Percentiles rank a stretch among this genome's conserved stretches.
These are phyloP conservation scores for Karalla daura DNA, from an alignment of 2,797 vertebrate species.

Conservation along the genomic window DNA sequence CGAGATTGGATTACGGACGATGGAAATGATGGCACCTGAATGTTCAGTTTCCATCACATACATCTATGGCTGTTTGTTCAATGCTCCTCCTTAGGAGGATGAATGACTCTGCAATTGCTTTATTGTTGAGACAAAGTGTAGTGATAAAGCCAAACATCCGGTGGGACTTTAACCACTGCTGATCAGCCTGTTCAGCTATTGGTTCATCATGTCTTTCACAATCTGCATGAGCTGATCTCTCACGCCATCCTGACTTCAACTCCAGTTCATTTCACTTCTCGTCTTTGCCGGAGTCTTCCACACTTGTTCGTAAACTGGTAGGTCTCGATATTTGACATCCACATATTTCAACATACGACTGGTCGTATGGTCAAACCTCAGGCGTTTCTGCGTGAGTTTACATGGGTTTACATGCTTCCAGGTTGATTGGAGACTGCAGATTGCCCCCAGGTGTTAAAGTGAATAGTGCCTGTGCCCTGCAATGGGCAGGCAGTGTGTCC, in stretches of 20 bases:
- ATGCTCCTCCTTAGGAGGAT: background rate
- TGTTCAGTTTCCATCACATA: background rate
- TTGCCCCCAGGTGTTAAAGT: too few relatives aligned
- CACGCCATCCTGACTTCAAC: background rate
- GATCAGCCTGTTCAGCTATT: slow-evolving; percentile 1
- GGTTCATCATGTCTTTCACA: slow-evolving; percentile 7
- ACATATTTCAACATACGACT: background rate
- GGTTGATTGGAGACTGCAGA: too few relatives aligned
- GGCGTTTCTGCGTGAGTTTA: too few relatives aligned
- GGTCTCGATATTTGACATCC: slow-evolving; percentile 10
- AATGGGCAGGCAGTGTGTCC: too few relatives aligned
- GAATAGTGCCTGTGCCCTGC: too few relatives aligned
- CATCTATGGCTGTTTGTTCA: background rate
- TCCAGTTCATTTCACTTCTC: background rate
- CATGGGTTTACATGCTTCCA: too few relatives aligned
- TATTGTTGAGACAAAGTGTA: slow-evolving; percentile 30
- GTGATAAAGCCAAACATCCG: too few relatives aligned
- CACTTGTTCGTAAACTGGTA: slow-evolving; percentile 37
- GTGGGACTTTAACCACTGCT: slow-evolving; percentile 51
- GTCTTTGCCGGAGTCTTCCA: background rate
- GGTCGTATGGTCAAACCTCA: too few relatives aligned
- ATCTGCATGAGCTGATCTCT: slow-evolving; percentile 34
- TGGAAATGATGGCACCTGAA: background rate
- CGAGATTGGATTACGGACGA: background rate
- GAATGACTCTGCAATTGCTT: background rate